Evolutionary conservation across 2,797 vertebrate species (phyloP).

Genomic region (Masticophis lateralis): DNA sequence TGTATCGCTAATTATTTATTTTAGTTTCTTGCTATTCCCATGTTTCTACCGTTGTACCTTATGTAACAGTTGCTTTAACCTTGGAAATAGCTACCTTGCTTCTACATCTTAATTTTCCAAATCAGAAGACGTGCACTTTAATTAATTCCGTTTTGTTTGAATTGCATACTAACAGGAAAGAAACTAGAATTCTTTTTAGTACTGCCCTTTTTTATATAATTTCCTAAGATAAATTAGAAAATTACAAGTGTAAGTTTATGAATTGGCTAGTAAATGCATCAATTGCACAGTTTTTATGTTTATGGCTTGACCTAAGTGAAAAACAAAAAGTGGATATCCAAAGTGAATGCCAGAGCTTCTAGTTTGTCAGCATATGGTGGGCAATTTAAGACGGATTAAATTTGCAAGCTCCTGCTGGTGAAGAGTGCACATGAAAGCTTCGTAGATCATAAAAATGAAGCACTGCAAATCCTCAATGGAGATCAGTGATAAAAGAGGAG

Average conservation of each 20-base stretch:
- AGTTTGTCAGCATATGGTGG: not conserved
- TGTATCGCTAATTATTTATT: slow-evolving; percentile 49
- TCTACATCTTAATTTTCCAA: slow-evolving; percentile 23
- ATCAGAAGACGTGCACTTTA: slow-evolving; percentile 28
- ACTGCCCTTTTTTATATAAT: slow-evolving; percentile 1
- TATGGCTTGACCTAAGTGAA: not conserved
- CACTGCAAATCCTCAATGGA: not conserved
- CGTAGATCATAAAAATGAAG: not conserved
- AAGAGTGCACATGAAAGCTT: not conserved
- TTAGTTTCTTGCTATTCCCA: slow-evolving; percentile 45
- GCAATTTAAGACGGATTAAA: not conserved
- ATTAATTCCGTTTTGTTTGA: slow-evolving; percentile 43
- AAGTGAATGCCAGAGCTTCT: not conserved
- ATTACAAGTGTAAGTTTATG: slow-evolving; percentile 22
- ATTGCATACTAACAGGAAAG: slow-evolving; percentile 33
- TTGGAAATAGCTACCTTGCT: slow-evolving; percentile 35
- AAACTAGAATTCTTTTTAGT: slow-evolving; percentile 39
- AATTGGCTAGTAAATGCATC: slow-evolving; percentile 2
- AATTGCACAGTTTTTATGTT: not conserved
- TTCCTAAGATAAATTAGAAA: slow-evolving; percentile 30
- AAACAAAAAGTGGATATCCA: not conserved
- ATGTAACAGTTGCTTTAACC: slow-evolving; percentile 54
- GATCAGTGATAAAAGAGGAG: not conserved
- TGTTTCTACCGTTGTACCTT: slow-evolving; percentile 47
- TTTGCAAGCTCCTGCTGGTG: not conserved